Base-by-base conservation (phyloP, 92 coral and sea anemone genomes). In the Blastomussa wellsi region DNA sequence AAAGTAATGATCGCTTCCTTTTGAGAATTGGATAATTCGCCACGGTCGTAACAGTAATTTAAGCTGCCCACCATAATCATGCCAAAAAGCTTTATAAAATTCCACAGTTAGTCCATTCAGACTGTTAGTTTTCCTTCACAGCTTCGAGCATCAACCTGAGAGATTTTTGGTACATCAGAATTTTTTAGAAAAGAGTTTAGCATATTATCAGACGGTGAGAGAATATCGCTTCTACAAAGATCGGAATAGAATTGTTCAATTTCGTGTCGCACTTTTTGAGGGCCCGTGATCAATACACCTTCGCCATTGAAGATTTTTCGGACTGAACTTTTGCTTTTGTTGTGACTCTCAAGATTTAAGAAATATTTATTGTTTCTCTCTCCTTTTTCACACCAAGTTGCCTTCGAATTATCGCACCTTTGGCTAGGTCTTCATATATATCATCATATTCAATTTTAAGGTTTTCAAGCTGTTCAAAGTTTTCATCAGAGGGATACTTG, bases 361-460 rank as follows among this genome's bases (percentile, higher is more conserved):
- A 90, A 90, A 74, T 86, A 90, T 37, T 90, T 86, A 57, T 62
- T 86, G 55, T 37, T 85, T 84, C 75, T 89, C 19, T 82, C 81
- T 75, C 92, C 87, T 37, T 76, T 70, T 69, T 89, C 89, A 52
- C 86, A 78, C 87, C 93, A 81, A 20, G 75, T 80, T n/a, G 87
- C 90, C 53, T 86, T 75, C 3, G 86, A 57, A 90, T 79, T 33
- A 82, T 90, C 57, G 89, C 70, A 16, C 86, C 91, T 68, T 74
- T 83, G 20, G 86, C 80, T 60, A 87, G 83, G 22, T 90, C 77
- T 74, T 90, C 88, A 51, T 82, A 82, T 32, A 62, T 36, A 26
- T 59, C 32, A 26, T 86, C 85, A 37, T 86, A 90, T 81, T 90
- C 87, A 29, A 49, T 32, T 78, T 90, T 77, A 12, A 77, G 31